A percentile compares a stretch with the other conserved stretches of the same genome.
Conservation (phyloP, 2,797 vertebrate genomes). For the Acanthurus leucopareius region DNA sequence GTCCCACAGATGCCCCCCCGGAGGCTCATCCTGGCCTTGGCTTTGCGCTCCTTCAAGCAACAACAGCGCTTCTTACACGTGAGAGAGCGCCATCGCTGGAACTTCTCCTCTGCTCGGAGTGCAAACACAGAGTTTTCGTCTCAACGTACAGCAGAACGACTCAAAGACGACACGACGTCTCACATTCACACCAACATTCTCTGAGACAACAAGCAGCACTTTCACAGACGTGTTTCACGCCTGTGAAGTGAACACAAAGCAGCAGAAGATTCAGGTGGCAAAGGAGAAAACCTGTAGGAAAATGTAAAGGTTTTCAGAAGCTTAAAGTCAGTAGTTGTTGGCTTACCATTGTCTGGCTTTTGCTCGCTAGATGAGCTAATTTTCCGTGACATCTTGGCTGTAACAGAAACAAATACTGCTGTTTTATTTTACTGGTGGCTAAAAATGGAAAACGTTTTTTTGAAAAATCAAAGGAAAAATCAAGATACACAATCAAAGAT, state of each 20-base stretch:
- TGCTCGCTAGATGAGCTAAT: constrained; percentile 96
- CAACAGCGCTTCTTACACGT: constrained; percentile 55
- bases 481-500: constrained; percentile 7
- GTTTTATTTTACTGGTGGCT: constrained; percentile 52
- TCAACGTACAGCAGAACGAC: constrained; percentile 23
- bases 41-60: constrained; percentile 43
- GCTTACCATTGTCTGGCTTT: constrained; percentile 97
- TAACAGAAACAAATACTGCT: constrained; percentile 84
- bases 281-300: constrained; percentile 51
- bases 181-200: constrained; percentile 35
- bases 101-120: constrained; percentile 59
- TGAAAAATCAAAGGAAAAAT: neutral
- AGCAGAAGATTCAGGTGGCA: constrained; percentile 10
- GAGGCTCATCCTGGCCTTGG: constrained; percentile 31
- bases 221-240: constrained; percentile 8
- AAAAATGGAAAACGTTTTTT: constrained; percentile 8
- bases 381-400: constrained; percentile 99
- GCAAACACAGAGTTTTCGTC: constrained; percentile 63
- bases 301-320: constrained; percentile 49
- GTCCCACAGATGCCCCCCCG: constrained; percentile 62
- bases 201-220: neutral
- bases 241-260: constrained; percentile 15
- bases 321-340: constrained; percentile 55
- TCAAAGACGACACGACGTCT: neutral
- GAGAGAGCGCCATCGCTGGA: constrained; percentile 45